These are phyloP conservation scores for Acrocyrtus sp. DNA, from an alignment of 2,888 invertebrate genomes.

Conservation along the genomic window DNA sequence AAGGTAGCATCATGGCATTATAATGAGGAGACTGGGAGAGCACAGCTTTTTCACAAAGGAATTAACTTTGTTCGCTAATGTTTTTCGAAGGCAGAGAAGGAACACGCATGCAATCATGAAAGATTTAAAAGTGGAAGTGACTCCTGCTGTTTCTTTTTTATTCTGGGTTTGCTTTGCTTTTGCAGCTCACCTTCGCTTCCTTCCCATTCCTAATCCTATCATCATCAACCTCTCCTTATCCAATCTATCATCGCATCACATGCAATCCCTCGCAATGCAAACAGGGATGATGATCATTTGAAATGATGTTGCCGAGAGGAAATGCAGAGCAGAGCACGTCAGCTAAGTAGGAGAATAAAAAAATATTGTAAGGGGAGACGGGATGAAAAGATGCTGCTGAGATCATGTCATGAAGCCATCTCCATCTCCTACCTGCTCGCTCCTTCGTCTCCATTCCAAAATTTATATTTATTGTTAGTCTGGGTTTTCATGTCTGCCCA, in stretches of 20 bases:
- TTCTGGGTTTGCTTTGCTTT: not conserved
- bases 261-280: not conserved
- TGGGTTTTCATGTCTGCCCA: not conserved
- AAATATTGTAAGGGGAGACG: too few species aligned
- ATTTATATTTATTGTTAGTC: not conserved
- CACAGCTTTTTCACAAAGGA: not conserved
- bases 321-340: too few species aligned
- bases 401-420: slow-evolving; percentile 23
- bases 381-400: not conserved
- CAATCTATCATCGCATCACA: not conserved
- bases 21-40: too few species aligned
- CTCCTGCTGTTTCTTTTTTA: slow-evolving; percentile 28
- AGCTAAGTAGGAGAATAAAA: not conserved
- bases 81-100: not conserved
- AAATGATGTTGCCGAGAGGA: too few species aligned
- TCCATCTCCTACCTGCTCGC: not conserved
- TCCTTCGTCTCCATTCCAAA: too few species aligned
- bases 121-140: not conserved
- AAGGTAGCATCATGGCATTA: too few species aligned
- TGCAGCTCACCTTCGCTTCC: not conserved
- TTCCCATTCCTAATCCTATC: slow-evolving; percentile 3
- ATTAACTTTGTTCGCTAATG: not conserved
- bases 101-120: not conserved
- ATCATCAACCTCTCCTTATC: not conserved
- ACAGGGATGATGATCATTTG: not conserved